Percentiles rank a stretch among this genome's conserved stretches.
phyloP scores from a whole-genome alignment of 2,113 vertebrate species.

The Carassius auratus region DNA sequence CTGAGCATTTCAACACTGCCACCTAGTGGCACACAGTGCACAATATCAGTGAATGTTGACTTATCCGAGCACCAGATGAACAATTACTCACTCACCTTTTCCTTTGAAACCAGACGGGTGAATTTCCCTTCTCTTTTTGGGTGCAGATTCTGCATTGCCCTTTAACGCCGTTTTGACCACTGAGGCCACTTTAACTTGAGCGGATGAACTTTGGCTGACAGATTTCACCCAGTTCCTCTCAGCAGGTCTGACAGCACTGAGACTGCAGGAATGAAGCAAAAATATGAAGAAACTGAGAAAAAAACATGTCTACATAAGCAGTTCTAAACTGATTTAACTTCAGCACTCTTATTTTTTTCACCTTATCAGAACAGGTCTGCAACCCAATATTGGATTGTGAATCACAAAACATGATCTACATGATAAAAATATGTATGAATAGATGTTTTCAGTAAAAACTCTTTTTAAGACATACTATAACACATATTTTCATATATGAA shows the following conservation, averaged over 20 bases:
- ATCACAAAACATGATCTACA: no score
- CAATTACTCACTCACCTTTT: conserved; percentile 54
- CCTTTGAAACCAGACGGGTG: conserved; percentile 56
- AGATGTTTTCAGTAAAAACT: neutral
- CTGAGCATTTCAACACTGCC: conserved; percentile 35
- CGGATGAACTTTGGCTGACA: conserved; percentile 25
- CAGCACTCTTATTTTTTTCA: neutral
- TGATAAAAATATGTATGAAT: neutral
- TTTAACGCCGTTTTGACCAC: conserved; percentile 52
- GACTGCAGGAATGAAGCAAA: neutral
- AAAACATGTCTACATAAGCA: neutral
- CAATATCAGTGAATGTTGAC: neutral
- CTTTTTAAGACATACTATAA: neutral
- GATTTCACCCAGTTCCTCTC: conserved; percentile 22
- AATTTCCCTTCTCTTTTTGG: conserved; percentile 59
- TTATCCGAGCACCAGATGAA: neutral
- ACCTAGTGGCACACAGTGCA: conserved; percentile 35
- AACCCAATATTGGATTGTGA: no score
- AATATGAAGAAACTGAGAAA: neutral
- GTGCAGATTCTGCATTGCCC: conserved; percentile 26
- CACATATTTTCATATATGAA: neutral
- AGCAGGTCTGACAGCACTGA: neutral
- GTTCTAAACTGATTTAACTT: neutral
- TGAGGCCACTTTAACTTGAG: conserved; percentile 54
- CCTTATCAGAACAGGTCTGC: no score